These are phyloP conservation scores for Hippolais icterina DNA, from an alignment of 2,113 vertebrate genomes.

Conservation along the genomic window DNA sequence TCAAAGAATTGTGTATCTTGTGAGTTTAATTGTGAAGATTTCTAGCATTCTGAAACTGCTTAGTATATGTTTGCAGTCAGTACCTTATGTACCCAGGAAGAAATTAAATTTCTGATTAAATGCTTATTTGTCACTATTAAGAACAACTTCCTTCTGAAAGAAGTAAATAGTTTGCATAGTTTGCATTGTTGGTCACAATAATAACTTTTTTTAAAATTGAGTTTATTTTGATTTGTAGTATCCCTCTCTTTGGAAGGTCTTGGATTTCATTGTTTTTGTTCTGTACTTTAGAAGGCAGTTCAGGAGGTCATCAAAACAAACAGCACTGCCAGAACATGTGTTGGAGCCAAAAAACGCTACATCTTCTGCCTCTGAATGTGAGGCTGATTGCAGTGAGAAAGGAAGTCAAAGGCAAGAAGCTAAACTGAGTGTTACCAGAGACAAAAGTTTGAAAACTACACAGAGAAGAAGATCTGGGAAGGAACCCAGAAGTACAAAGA, in stretches of 20 bases:
- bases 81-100: not conserved
- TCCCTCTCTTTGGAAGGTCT: not conserved
- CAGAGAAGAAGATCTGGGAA: slow-evolving; percentile 52
- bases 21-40: not conserved
- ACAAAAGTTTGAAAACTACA: slow-evolving; percentile 58
- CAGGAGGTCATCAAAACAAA: slow-evolving; percentile 34
- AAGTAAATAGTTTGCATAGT: not conserved
- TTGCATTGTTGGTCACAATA: not conserved
- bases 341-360: slow-evolving; percentile 41
- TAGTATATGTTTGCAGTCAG: not conserved
- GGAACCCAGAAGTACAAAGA: slow-evolving; percentile 69
- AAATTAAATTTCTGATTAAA: not conserved
- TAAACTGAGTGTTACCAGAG: slow-evolving; percentile 54
- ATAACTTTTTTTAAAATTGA: not conserved
- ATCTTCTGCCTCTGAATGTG: slow-evolving; percentile 37
- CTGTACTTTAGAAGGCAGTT: slow-evolving; percentile 29
- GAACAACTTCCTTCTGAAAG: too few species aligned
- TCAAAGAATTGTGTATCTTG: not conserved
- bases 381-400: slow-evolving; percentile 31
- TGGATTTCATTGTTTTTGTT: not conserved
- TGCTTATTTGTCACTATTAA: not conserved
- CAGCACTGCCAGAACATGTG: slow-evolving; percentile 31
- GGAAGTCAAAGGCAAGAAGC: slow-evolving; percentile 47
- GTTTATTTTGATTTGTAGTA: not conserved
- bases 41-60: not conserved